Evolutionary conservation across 2,113 vertebrate species (phyloP).

Genomic region (Raja brachyura): DNA sequence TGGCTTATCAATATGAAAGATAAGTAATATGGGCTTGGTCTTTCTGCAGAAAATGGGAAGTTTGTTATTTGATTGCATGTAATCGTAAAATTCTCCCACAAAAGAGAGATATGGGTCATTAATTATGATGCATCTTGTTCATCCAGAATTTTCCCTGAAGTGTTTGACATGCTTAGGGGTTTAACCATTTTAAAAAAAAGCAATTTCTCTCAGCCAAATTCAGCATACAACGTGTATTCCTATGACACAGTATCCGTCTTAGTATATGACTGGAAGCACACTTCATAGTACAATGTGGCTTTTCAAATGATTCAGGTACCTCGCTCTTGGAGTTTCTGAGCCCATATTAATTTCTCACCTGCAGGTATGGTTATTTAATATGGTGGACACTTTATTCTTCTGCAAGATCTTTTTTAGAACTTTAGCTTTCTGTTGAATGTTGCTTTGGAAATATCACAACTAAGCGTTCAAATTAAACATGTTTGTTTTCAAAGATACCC

Average conservation of each 20-base stretch:
- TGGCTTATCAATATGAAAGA: not conserved
- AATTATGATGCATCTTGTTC: not conserved
- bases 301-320: conserved; percentile 9
- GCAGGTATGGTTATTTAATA: conserved; percentile 40
- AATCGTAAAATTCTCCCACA: no score
- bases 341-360: conserved; percentile 34
- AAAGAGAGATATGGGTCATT: not conserved
- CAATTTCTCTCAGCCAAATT: no score
- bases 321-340: not conserved
- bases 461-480: conserved; percentile 29
- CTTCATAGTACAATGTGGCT: conserved; percentile 16
- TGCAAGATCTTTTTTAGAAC: conserved; percentile 28
- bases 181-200: not conserved
- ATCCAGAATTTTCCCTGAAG: not conserved
- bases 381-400: not conserved
- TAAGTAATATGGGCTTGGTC: not conserved
- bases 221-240: not conserved
- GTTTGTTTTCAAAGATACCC: conserved; percentile 42
- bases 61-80: not conserved
- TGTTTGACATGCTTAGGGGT: not conserved
- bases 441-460: conserved; percentile 41
- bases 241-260: not conserved
- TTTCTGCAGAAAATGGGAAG: not conserved
- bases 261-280: conserved; percentile 7
- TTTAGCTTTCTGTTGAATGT: not conserved